Evolutionary conservation across 1,140 invertebrate genomes (phyloP).

Genomic region (Drosophila lacteicornis): DNA sequence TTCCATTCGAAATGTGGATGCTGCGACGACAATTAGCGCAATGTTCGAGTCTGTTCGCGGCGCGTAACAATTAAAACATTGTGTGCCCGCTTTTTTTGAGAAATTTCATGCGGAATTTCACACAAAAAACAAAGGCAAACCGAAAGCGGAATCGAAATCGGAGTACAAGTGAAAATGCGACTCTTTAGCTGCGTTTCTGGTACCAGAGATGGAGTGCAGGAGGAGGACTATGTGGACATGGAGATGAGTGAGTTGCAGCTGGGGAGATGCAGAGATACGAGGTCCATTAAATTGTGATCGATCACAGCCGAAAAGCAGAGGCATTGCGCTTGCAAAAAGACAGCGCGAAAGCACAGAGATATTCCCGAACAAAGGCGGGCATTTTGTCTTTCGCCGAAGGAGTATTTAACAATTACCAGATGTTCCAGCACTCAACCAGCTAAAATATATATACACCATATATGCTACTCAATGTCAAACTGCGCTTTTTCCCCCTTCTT

Average conservation of each 20-base stretch:
- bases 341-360: slow-evolving; percentile 42
- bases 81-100: slow-evolving; percentile 15
- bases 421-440: slow-evolving; percentile 52
- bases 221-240: slow-evolving; percentile 68
- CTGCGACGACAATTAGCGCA: slow-evolving; percentile 76
- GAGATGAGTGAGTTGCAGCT: slow-evolving; percentile 71
- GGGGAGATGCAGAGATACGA: slow-evolving; percentile 27
- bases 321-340: slow-evolving; percentile 50
- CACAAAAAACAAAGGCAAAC: background rate
- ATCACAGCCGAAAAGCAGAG: slow-evolving; percentile 55
- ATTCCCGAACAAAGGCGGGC: slow-evolving; percentile 64
- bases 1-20: slow-evolving; percentile 76
- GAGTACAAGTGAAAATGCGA: slow-evolving; percentile 36
- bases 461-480: slow-evolving; percentile 54
- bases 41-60: slow-evolving; percentile 22
- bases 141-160: slow-evolving; percentile 15
- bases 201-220: slow-evolving; percentile 15
- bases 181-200: slow-evolving; percentile 62
- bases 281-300: slow-evolving; percentile 77
- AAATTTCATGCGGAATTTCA: background rate
- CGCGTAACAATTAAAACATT: slow-evolving; percentile 46
- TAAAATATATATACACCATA: slow-evolving; percentile 58
- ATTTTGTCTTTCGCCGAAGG: slow-evolving; percentile 62
- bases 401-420: slow-evolving; percentile 79
- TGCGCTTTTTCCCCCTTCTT: slow-evolving; percentile 12